Evolutionary conservation across 2,888 invertebrate genomes (phyloP).

Genomic region (Agrochola lota): DNA sequence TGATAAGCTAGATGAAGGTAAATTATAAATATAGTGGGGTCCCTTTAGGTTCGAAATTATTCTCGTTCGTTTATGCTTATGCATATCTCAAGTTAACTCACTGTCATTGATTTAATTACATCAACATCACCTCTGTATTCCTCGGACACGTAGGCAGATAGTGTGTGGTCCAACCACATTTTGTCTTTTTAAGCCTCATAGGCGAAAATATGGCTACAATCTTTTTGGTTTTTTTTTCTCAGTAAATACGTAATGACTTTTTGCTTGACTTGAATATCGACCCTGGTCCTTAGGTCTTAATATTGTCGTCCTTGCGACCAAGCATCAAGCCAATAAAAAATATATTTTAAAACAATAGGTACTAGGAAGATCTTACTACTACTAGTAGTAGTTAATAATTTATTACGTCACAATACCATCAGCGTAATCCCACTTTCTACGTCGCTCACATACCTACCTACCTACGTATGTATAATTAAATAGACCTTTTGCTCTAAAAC

Average conservation of each 20-base stretch:
- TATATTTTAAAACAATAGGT: no score
- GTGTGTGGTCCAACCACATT: background rate
- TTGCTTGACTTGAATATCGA: background rate
- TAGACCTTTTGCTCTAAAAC: slow-evolving; percentile 29
- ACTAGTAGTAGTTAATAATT: background rate
- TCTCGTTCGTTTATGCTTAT: background rate
- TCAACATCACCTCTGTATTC: background rate
- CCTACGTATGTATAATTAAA: slow-evolving; percentile 41
- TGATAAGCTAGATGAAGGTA: background rate
- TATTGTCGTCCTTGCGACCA: no score
- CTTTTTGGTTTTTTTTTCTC: background rate
- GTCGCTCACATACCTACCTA: slow-evolving; percentile 10
- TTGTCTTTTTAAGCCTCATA: background rate
- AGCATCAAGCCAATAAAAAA: background rate
- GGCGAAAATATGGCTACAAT: no score
- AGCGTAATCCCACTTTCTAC: slow-evolving; percentile 43
- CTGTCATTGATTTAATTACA: background rate
- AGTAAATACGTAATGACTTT: background rate
- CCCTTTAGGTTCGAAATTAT: background rate
- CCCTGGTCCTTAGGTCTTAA: background rate
- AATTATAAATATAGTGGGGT: background rate
- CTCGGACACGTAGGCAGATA: background rate
- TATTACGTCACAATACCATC: slow-evolving; percentile 22
- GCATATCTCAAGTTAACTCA: background rate
- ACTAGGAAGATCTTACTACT: background rate